phyloP scores from a whole-genome alignment of 2,113 vertebrate species.

The Cynopterus brachyotis region DNA sequence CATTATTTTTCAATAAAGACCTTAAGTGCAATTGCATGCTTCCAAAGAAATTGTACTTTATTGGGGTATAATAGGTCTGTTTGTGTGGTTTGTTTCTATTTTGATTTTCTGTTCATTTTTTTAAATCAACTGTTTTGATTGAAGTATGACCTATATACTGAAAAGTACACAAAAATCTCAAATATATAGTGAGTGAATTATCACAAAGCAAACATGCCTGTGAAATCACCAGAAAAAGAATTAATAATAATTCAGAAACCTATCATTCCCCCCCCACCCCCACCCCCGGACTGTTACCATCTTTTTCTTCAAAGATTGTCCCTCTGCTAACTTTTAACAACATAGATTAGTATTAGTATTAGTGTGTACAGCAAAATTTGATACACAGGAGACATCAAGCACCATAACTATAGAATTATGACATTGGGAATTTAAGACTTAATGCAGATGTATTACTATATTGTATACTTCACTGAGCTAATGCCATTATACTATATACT shows the following conservation, averaged over 20 bases:
- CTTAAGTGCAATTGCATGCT: neutral
- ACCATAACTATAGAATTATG: neutral
- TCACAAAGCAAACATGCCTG: neutral
- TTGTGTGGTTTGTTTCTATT: neutral
- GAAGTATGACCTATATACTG: neutral
- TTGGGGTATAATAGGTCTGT: neutral
- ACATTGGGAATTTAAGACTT: neutral
- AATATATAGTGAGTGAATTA: neutral
- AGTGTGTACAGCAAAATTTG: neutral
- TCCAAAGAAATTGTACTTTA: slow-evolving; percentile 22
- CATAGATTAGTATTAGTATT: neutral
- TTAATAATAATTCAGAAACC: neutral
- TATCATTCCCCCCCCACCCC: neutral
- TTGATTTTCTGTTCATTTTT: neutral
- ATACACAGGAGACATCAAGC: neutral
- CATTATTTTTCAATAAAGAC: neutral
- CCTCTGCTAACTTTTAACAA: neutral
- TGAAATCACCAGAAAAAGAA: neutral
- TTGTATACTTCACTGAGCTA: neutral
- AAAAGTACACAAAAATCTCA: neutral
- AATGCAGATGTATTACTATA: neutral
- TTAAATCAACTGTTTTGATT: neutral
- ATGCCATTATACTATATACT: neutral
- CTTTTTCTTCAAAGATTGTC: neutral
- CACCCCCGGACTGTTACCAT: neutral